phyloP scores from a whole-genome alignment of 2,113 vertebrate genomes.

The Leuciscus idus region DNA sequence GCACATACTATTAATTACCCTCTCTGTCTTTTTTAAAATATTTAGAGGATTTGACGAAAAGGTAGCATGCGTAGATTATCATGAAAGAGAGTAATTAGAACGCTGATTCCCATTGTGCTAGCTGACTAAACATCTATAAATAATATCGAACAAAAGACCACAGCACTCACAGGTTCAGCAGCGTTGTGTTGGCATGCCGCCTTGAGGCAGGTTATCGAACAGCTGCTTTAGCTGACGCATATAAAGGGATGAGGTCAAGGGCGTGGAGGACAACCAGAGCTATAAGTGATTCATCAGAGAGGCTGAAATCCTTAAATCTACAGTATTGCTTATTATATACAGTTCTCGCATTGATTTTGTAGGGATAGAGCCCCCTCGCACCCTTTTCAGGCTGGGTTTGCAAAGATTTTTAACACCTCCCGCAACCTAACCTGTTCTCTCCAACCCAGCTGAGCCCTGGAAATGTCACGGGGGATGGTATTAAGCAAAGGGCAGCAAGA shows the following conservation, averaged over 20 bases:
- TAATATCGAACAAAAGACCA: neutral
- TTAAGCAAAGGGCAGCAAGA: slow-evolving; percentile 57
- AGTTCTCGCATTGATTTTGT: slow-evolving; percentile 31
- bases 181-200: slow-evolving; percentile 14
- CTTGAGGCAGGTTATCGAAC: slow-evolving; percentile 40
- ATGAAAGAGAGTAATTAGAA: slow-evolving; percentile 21
- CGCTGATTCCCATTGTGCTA: neutral
- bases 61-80: slow-evolving; percentile 10
- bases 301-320: slow-evolving; percentile 15
- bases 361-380: neutral
- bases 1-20: slow-evolving; percentile 34
- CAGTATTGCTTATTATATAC: slow-evolving; percentile 27
- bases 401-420: slow-evolving; percentile 26
- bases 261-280: slow-evolving; percentile 2
- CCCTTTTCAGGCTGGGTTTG: neutral
- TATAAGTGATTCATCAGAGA: neutral
- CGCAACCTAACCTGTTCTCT: slow-evolving; percentile 2
- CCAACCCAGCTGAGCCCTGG: slow-evolving; percentile 29
- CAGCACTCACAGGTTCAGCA: neutral
- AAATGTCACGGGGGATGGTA: slow-evolving; percentile 56
- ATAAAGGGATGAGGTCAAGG: slow-evolving; percentile 30
- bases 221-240: slow-evolving; percentile 16
- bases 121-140: slow-evolving; percentile 23
- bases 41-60: slow-evolving; percentile 24
- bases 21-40: slow-evolving; percentile 12